Evolutionary conservation across 1,140 invertebrate species (phyloP).

Genomic region (Tetraneura akinire): DNA sequence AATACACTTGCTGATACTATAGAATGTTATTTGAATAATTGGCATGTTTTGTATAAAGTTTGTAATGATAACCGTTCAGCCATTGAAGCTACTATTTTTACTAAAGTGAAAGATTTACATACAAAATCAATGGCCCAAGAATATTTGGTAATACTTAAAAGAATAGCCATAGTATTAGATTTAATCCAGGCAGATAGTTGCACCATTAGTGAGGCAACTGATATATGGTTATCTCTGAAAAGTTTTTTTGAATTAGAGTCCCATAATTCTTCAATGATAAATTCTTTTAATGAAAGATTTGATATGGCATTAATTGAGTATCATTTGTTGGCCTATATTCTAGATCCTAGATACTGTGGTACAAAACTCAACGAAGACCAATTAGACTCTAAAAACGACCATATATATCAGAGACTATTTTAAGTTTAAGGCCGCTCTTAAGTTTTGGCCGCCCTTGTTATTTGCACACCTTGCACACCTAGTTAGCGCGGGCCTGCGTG

Average conservation of each 20-base stretch:
- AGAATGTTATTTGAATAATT: neutral
- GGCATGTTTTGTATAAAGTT: neutral
- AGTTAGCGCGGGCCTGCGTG: no score
- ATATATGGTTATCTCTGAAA: no score
- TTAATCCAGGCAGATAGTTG: neutral
- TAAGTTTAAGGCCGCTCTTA: no score
- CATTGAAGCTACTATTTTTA: no score
- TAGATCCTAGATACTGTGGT: conserved; percentile 25
- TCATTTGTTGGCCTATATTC: conserved; percentile 16
- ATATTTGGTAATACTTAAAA: conserved; percentile 1
- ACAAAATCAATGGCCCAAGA: neutral
- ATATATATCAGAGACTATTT: no score
- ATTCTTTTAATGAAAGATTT: neutral
- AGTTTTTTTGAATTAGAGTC: neutral
- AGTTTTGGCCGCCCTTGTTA: no score
- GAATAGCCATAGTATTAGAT: neutral
- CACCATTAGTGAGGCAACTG: conserved; percentile 18
- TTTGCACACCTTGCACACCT: no score
- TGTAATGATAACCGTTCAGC: no score
- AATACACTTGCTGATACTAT: conserved; percentile 8
- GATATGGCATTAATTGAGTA: neutral
- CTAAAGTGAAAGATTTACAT: neutral
- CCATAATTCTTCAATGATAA: neutral
- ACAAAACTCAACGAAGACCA: neutral
- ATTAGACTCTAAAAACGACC: neutral